Conservation (phyloP, 2,113 vertebrate genomes). For the Cyprinodon variegatus region DNA sequence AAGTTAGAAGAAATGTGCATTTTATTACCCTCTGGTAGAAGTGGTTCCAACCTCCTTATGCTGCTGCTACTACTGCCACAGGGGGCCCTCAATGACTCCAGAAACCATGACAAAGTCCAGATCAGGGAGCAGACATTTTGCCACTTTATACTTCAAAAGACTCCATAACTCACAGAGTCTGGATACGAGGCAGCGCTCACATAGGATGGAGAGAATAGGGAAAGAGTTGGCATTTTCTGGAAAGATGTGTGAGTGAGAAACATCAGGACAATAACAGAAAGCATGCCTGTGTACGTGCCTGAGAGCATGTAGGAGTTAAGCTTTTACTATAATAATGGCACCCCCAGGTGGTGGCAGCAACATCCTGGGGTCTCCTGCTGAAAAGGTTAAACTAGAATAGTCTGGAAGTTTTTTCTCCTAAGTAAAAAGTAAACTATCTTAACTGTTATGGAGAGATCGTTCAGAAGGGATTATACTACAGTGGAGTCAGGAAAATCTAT, state of each 20-base stretch:
- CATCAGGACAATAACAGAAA: constrained; percentile 34
- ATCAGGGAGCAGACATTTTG: constrained; percentile 39
- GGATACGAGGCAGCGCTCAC: constrained; percentile 17
- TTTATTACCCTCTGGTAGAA: background rate
- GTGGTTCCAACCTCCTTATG: background rate
- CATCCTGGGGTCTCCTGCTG: background rate
- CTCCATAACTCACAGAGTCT: constrained; percentile 40
- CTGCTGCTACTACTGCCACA: constrained; percentile 7
- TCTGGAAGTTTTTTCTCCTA: background rate
- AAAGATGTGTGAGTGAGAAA: constrained; percentile 17
- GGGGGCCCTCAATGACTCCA: constrained; percentile 27
- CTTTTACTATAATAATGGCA: constrained; percentile 36
- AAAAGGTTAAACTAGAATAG: background rate
- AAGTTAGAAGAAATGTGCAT: background rate
- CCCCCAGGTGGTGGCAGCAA: constrained; percentile 43
- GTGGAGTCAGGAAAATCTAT: background rate
- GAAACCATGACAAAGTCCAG: constrained; percentile 58
- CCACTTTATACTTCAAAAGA: constrained; percentile 60
- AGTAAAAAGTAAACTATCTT: background rate
- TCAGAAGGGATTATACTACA: background rate
- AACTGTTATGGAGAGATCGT: background rate
- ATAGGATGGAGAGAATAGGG: constrained; percentile 39
- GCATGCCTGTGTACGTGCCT: constrained; percentile 34
- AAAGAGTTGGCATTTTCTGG: constrained; percentile 45
- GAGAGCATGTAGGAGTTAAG: constrained; percentile 2